Base-by-base conservation (phyloP, 2,113 vertebrate species). In the Cyrtonyx montezumae region DNA sequence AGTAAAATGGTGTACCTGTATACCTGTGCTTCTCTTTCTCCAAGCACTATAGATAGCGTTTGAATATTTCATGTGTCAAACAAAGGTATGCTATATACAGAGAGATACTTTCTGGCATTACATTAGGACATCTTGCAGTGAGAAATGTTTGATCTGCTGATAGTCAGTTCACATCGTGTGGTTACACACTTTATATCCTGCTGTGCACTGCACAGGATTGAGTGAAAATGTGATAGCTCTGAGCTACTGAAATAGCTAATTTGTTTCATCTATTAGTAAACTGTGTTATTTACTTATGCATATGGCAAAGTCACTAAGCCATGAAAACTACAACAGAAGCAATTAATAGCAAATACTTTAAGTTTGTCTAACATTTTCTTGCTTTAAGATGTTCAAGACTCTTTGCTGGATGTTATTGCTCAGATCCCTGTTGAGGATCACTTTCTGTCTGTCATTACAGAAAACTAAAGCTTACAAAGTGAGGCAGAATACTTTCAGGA, bases 31-130 rank as follows among this genome's bases (percentile, higher is more conserved):
- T 87, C 81, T 90, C 55, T 93, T 85, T 37, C 55, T 93, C 28
- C 71, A 78, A 94, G 65, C 71, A 63, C 13, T 67, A 84, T 53
- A 48, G 42, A 49, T 34, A 55, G 48, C 59, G 21, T 79, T 49
- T 79, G 87, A 92, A 74, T 87, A 91, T 91, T 96, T 96, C 49
- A 78, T 55, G 40, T 85, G 78, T 87, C 69, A 87, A 79, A 78
- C 58, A 88, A 93, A 79, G n/a, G 49, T 76, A 73, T 34, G 19
- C 9, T 84, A 19, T 48, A 75, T 88, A 53, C 7, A 36, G 83
- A 74, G 13, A 86, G 13, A 10, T 80, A 79, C 46, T 81, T 88
- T 36, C 48, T 63, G 46, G 76, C 49, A 63, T 93, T 93, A 67
- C 67, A 79, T 76, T 87, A 79, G 63, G 75, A 93, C 79, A 87